Conservation (phyloP, 2,888 invertebrate genomes). For the Ariolimax columbianus region DNA sequence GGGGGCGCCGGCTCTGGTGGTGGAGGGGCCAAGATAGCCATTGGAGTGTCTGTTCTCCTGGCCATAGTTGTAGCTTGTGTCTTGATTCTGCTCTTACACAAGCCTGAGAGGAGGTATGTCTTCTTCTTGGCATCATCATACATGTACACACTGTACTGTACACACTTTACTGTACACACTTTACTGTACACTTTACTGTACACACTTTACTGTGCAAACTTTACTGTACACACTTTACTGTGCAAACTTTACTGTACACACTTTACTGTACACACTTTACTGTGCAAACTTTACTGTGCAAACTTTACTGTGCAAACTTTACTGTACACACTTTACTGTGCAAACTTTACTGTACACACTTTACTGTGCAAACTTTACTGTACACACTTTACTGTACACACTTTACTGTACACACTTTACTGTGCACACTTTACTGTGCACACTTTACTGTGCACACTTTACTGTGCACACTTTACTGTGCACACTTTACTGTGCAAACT, state of each 20-base stretch:
- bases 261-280: not conserved
- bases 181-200: not conserved
- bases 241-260: not conserved
- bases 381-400: too few species aligned
- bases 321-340: too few species aligned
- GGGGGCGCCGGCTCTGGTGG: not conserved
- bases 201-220: not conserved
- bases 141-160: not conserved
- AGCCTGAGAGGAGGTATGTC: slow-evolving; percentile 68
- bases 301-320: too few species aligned
- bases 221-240: not conserved
- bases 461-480: too few species aligned
- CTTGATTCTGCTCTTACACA: slow-evolving; percentile 66
- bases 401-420: too few species aligned
- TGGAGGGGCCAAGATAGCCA: slow-evolving; percentile 58
- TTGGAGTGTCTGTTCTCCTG: slow-evolving; percentile 62
- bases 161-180: not conserved
- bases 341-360: too few species aligned
- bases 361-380: too few species aligned
- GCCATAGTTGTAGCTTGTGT: slow-evolving; percentile 63
- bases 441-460: too few species aligned
- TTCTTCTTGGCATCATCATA: not conserved
- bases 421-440: too few species aligned
- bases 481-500: too few species aligned
- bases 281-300: not conserved